Evolutionary conservation across 1,140 invertebrate genomes (phyloP).

Genomic region (Trichonephila clavipes): DNA sequence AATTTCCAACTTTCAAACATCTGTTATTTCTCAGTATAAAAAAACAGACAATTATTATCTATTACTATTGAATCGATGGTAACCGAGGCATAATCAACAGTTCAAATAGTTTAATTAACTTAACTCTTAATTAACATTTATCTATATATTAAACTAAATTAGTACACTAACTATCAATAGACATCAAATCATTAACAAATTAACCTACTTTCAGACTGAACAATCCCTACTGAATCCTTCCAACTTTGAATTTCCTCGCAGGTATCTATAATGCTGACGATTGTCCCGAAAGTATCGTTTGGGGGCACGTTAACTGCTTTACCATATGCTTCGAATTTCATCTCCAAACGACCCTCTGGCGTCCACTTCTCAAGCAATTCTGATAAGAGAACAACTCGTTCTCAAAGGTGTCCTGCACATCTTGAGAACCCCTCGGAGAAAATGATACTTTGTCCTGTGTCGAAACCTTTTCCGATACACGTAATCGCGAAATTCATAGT

Average conservation of each 20-base stretch:
- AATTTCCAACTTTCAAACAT: no score
- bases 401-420: background rate
- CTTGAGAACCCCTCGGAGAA: background rate
- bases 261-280: background rate
- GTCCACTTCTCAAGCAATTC: conserved; percentile 2
- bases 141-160: no score
- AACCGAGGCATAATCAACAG: no score
- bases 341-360: background rate
- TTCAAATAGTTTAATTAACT: no score
- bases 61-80: no score
- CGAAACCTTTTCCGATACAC: conserved; percentile 7
- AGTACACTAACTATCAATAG: background rate
- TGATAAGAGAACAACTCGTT: conserved; percentile 3
- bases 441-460: background rate
- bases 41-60: no score
- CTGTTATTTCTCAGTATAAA: no score
- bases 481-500: background rate
- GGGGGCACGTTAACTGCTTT: background rate
- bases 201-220: background rate
- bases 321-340: background rate
- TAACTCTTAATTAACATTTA: no score
- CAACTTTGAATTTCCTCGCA: background rate
- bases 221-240: background rate
- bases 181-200: background rate
- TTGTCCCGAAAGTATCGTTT: conserved; percentile 8